Conservation (phyloP, 2,113 vertebrate species). For the Ploceus nigricollis region DNA sequence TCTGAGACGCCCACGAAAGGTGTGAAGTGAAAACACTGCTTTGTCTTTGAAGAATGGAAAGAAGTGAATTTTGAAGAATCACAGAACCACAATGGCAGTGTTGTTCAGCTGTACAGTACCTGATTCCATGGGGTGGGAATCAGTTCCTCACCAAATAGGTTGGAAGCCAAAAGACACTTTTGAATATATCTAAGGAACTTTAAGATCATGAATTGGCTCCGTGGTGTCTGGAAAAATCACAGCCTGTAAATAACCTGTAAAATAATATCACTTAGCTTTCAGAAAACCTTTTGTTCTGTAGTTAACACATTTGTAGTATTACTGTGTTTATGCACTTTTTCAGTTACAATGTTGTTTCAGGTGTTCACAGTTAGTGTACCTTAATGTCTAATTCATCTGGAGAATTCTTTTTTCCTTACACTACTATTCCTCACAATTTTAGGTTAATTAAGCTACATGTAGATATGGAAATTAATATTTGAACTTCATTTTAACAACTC, state of each 20-base stretch:
- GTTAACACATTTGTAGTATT: slow-evolving; percentile 77
- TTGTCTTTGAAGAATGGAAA: neutral
- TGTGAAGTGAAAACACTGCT: slow-evolving; percentile 79
- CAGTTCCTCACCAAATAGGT: neutral
- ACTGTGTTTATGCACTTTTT: slow-evolving; percentile 81
- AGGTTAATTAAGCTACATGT: slow-evolving; percentile 74
- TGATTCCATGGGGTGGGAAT: neutral
- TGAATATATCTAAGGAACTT: neutral
- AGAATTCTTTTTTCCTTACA: slow-evolving; percentile 61
- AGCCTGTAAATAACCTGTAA: slow-evolving; percentile 72
- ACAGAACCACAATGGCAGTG: neutral
- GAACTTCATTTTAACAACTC: slow-evolving; percentile 57
- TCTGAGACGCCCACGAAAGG: slow-evolving; percentile 87
- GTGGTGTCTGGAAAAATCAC: slow-evolving; percentile 58
- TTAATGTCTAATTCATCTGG: slow-evolving; percentile 55
- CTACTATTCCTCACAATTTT: slow-evolving; percentile 66
- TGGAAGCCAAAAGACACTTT: slow-evolving; percentile 34
- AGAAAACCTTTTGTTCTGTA: slow-evolving; percentile 62
- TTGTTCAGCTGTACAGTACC: neutral
- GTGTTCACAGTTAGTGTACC: slow-evolving; percentile 57
- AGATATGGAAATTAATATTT: slow-evolving; percentile 61
- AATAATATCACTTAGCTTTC: slow-evolving; percentile 59
- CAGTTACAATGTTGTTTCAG: slow-evolving; percentile 71
- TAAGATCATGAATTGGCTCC: slow-evolving; percentile 49
- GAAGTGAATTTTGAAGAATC: neutral